These are phyloP conservation scores for Macropodus opercularis DNA, from an alignment of 2,797 vertebrate species.

Conservation along the genomic window DNA sequence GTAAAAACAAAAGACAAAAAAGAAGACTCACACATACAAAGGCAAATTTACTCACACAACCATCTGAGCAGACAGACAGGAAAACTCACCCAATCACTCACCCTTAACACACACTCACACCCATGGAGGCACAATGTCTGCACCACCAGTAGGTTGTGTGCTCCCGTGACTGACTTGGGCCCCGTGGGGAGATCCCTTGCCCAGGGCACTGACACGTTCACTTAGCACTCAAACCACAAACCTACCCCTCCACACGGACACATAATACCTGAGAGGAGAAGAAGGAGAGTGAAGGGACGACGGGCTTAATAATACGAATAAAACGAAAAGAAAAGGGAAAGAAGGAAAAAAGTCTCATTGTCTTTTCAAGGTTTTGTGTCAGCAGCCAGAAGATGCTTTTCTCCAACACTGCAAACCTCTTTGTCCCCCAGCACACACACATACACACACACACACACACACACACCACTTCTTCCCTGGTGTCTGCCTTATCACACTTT, in stretches of 20 bases:
- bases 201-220: constrained; percentile 76
- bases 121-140: constrained; percentile 66
- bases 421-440: constrained; percentile 37
- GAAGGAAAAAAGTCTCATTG: constrained; percentile 23
- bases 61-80: constrained; percentile 37
- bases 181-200: constrained; percentile 65
- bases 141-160: constrained; percentile 69
- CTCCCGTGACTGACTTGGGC: constrained; percentile 73
- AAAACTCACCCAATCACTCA: constrained; percentile 35
- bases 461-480: constrained; percentile 30
- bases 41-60: constrained; percentile 49
- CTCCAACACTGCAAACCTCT: constrained; percentile 43
- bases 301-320: constrained; percentile 1
- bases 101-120: constrained; percentile 31
- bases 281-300: too few relatives aligned
- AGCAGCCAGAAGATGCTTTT: constrained; percentile 40
- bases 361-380: constrained; percentile 44
- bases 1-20: constrained; percentile 48
- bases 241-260: constrained; percentile 33
- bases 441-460: too few relatives aligned
- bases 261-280: constrained; percentile 25
- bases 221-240: constrained; percentile 73
- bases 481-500: constrained; percentile 35
- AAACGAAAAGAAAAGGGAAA: constrained; percentile 15
- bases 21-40: constrained; percentile 35